Percentiles rank a stretch among this genome's conserved stretches.
Conservation (phyloP, 2,113 vertebrate genomes). For the Pachyramphus minor region DNA sequence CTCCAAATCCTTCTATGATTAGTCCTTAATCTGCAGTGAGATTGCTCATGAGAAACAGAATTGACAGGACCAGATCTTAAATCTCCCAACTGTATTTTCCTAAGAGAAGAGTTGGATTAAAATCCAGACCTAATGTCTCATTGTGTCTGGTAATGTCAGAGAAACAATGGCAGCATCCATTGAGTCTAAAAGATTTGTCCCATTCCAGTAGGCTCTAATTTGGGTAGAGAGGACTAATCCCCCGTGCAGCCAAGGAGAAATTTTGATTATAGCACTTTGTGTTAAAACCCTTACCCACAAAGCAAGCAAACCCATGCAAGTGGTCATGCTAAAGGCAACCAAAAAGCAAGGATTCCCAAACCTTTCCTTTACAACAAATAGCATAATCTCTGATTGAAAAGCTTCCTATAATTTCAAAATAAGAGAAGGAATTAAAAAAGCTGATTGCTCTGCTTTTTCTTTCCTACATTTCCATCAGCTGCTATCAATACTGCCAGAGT, state of each 20-base stretch:
- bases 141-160: neutral
- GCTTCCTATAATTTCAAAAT: neutral
- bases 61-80: conserved; percentile 29
- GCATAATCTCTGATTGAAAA: neutral
- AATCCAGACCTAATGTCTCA: neutral
- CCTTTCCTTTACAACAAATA: neutral
- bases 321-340: neutral
- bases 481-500: neutral
- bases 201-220: neutral
- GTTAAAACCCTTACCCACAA: neutral
- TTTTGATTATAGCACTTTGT: neutral
- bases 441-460: neutral
- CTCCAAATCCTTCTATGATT: conserved; percentile 54
- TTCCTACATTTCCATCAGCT: neutral
- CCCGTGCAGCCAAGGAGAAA: neutral
- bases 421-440: fast-evolving
- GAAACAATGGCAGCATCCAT: neutral
- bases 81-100: neutral
- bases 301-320: neutral
- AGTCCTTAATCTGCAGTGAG: conserved; percentile 59
- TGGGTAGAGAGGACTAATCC: neutral
- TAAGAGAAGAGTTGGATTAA: conserved; percentile 11
- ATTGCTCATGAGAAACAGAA: conserved; percentile 49
- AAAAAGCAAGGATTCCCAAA: neutral
- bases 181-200: neutral